These are phyloP conservation scores for Heteropelma amictum DNA, from an alignment of 2,888 invertebrate genomes.

Conservation along the genomic window DNA sequence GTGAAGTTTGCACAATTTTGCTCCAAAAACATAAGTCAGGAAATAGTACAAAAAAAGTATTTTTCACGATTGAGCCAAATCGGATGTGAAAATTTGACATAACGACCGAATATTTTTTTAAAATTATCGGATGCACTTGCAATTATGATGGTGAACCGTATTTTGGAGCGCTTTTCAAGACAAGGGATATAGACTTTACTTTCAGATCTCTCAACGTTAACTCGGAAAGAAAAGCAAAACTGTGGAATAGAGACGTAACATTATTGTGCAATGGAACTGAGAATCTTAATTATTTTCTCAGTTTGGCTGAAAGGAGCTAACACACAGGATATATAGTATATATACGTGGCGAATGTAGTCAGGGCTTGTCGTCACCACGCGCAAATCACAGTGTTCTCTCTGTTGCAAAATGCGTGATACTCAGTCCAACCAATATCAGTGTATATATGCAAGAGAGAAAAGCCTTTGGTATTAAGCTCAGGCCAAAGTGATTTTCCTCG, in stretches of 20 bases:
- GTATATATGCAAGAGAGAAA: slow-evolving; percentile 33
- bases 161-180: too few species aligned
- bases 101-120: too few species aligned
- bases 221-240: neutral
- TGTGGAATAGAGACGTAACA: neutral
- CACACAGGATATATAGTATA: neutral
- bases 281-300: slow-evolving; percentile 15
- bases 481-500: slow-evolving; percentile 73
- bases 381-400: slow-evolving; percentile 33
- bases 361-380: slow-evolving; percentile 25
- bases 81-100: too few species aligned
- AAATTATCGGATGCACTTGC: too few species aligned
- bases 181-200: too few species aligned
- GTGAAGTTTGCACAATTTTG: too few species aligned
- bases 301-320: slow-evolving; percentile 3
- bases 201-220: neutral
- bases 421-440: slow-evolving; percentile 52
- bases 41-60: too few species aligned
- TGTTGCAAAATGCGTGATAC: slow-evolving; percentile 43
- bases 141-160: too few species aligned
- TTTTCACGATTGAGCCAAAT: too few species aligned
- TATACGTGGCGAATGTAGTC: too few species aligned
- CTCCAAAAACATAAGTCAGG: too few species aligned
- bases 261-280: neutral
- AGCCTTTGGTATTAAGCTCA: slow-evolving; percentile 54